Evolutionary conservation across 2,797 vertebrate species (phyloP).

Genomic region (Diplodus puntazzo): DNA sequence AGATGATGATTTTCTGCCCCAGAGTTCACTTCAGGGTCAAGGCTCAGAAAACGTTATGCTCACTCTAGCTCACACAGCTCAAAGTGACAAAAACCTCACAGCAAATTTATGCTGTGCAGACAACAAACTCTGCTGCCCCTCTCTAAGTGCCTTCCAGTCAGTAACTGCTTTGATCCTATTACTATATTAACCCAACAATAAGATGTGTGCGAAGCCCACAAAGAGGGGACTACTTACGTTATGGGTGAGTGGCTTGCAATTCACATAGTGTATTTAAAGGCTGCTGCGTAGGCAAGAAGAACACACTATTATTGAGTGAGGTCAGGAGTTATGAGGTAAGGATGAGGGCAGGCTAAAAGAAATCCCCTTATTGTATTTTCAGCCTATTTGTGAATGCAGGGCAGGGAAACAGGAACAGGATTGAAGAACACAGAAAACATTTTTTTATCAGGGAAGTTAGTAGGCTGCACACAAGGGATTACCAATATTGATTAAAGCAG

Average conservation of each 20-base stretch:
- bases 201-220: constrained; percentile 31
- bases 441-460: background rate
- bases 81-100: constrained; percentile 43
- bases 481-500: constrained; percentile 12
- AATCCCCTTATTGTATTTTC: constrained; percentile 22
- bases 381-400: constrained; percentile 25
- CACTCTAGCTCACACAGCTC: constrained; percentile 42
- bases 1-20: constrained; percentile 13
- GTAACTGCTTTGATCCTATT: constrained; percentile 44
- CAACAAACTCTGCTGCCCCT: constrained; percentile 18
- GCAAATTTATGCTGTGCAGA: constrained; percentile 24
- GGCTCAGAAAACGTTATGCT: constrained; percentile 17
- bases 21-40: constrained; percentile 49
- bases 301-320: constrained; percentile 29
- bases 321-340: constrained; percentile 35
- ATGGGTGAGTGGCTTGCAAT: constrained; percentile 31
- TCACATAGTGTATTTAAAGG: constrained; percentile 39
- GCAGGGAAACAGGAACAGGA: too few relatives aligned
- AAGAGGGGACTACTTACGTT: constrained; percentile 6
- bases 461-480: constrained; percentile 1
- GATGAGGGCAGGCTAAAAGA: constrained; percentile 28
- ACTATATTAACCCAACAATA: constrained; percentile 44
- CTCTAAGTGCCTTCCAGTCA: constrained; percentile 22
- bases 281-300: constrained; percentile 15
- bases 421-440: background rate